Conservation (phyloP, 2,113 vertebrate species). For the Paratilapia polleni region DNA sequence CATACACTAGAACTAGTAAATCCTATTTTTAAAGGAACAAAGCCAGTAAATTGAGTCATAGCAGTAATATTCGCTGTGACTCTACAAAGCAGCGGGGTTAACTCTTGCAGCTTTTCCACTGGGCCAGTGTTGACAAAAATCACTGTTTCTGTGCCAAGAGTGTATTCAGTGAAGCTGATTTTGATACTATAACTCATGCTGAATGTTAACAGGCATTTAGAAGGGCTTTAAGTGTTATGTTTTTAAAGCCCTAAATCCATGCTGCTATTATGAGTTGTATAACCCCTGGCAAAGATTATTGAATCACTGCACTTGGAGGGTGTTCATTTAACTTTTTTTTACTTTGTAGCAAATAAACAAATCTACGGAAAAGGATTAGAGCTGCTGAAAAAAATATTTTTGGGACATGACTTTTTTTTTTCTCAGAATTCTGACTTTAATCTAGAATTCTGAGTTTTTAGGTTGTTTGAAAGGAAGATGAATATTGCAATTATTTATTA, state of each 20-base stretch:
- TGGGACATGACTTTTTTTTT: too few relatives aligned
- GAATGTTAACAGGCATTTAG: conserved; percentile 9
- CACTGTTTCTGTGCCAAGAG: not conserved
- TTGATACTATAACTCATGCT: not conserved
- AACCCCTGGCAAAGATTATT: not conserved
- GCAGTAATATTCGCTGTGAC: not conserved
- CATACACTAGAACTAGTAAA: not conserved
- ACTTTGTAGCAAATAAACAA: not conserved
- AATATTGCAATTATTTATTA: too few relatives aligned
- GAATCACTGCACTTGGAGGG: not conserved
- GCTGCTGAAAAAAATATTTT: too few relatives aligned
- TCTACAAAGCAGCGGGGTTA: not conserved
- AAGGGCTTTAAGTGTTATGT: not conserved
- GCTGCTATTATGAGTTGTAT: conserved; percentile 3
- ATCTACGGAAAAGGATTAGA: too few relatives aligned
- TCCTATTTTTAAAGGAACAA: not conserved
- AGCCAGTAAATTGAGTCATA: not conserved
- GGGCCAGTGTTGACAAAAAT: not conserved
- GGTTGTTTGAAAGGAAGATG: too few relatives aligned
- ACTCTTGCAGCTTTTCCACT: not conserved
- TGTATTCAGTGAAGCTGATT: not conserved
- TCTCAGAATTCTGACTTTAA: too few relatives aligned
- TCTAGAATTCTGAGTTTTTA: too few relatives aligned
- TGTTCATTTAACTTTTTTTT: not conserved
- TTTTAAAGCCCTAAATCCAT: not conserved